Evolutionary conservation across 2,113 vertebrate species (phyloP), one percentile per base, ranked within the genome.

Genomic region (Vulpes ferrilata): DNA sequence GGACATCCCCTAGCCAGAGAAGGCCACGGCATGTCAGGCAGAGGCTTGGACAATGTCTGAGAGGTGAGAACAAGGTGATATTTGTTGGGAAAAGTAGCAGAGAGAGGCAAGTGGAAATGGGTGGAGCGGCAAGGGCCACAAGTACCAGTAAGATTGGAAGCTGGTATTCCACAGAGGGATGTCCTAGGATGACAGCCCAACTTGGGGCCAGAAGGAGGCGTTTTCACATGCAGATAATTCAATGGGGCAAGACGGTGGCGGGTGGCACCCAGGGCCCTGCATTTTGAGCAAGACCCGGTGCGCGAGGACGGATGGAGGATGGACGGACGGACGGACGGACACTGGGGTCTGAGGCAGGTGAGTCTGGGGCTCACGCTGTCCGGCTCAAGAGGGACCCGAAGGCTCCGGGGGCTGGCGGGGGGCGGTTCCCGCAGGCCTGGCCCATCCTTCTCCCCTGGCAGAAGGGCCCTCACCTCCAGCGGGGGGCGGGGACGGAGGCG

Each of bases 81-180:
- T 69, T 7, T 84, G 38, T 82, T 82, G 85, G 93, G 64, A 71
- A 93, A 88, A 78, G 78, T 5, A 67, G 48, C 53, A 59, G 85
- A n/a, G 22, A 59, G 78, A 65, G 62, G 81, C 55, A 48, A 19
- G 17, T 20, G 38, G 53, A 55, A 53, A n/a, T 19, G 12, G 9
- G 3, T 7, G 25, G 7, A 2, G 4, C 38, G 0, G 0, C 0
- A 1, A 4, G 6, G 8, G 11, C 11, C 30, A 7, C 60, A 62
- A 83, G 43, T 35, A 27, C 51, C 16, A 88, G 55, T 60, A 15
- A 73, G 91, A 11, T 25, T 60, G 62, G 87, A 84, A 79, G 62
- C 57, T 20, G 16, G 38, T 48, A 12, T 35, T 84, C 69, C 65
- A 9, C 27, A 19, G n/a, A 82, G 23, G 25, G 64, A 20, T 23